Base-by-base conservation (phyloP, 2,113 vertebrate genomes). In the Glaucomys volans region DNA sequence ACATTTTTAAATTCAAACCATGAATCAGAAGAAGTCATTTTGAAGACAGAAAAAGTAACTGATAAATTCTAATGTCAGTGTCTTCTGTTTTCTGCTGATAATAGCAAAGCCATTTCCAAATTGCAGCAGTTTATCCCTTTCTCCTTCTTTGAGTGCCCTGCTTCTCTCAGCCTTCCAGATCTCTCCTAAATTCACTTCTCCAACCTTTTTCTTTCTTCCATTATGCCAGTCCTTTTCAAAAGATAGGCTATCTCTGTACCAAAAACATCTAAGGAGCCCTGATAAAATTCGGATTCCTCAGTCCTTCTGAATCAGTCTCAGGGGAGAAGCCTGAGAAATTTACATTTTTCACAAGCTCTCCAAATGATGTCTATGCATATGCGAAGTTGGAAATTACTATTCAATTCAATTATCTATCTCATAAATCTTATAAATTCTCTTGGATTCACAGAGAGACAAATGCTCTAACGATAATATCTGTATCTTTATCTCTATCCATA, bases 1-100 rank as follows among this genome's bases (percentile, higher is more conserved):
- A 67, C 64, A 81, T 59, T 88, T 95, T 91, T 13, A 95, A 94
- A 95, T 93, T 91, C 83, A 95, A 94, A 69, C 54, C 87, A 66
- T 11, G 44, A 83, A 89, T 90, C 83, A 71, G 50, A 94, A 88
- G 69, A 79, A 94, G 30, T 87, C 64, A 83, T 92, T 94, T 20
- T 90, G 50, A 94, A 90, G 62, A 89, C 59, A 90, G 72, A 96
- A 52, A 47, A 95, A 91, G 40, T 69, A 84, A 89, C 71, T 67
- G 35, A 47, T 50, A 93, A 86, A 84, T 95, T 95, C 87, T 76
- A 95, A 95, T 72, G 90, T 75, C 50, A 90, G 47, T 69, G 47
- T 93, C 94, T 90, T 93, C 92, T 86, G 54, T n/a, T 79, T 91
- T 90, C 79, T 59, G 44, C 80, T 92, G 75, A 86, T 69, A 97